Conservation (phyloP, 2,113 vertebrate species). For the Calidris pugnax region DNA sequence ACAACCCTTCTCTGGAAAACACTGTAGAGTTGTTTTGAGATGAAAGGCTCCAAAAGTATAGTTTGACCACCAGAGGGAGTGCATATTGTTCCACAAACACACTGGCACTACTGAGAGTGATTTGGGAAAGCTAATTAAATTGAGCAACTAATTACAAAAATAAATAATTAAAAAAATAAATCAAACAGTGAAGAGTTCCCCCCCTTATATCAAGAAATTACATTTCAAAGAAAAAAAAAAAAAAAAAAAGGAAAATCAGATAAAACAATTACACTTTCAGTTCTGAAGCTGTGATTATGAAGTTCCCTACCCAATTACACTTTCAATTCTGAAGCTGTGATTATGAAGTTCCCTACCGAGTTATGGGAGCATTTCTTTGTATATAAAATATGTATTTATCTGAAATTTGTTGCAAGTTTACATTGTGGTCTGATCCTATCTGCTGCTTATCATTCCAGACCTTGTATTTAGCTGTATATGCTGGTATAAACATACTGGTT, state of each 20-base stretch:
- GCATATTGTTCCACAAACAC: background rate
- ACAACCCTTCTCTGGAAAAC: background rate
- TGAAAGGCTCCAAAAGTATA: background rate
- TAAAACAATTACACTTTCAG: background rate
- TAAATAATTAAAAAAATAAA: background rate
- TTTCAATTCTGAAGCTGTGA: background rate
- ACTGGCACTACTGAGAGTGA: background rate
- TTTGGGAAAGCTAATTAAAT: background rate
- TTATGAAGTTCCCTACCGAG: background rate
- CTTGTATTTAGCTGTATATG: background rate
- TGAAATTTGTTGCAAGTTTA: background rate
- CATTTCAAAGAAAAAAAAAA: background rate
- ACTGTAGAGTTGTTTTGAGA: background rate
- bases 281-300: background rate
- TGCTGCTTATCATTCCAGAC: background rate
- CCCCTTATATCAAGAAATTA: background rate
- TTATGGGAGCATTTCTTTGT: background rate
- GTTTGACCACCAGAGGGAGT: slow-evolving; percentile 50
- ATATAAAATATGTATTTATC: background rate
- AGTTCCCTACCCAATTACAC: background rate
- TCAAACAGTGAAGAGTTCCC: background rate
- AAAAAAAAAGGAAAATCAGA: background rate
- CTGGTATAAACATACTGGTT: background rate
- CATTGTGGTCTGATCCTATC: background rate
- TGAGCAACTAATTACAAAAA: background rate